Conservation (phyloP, 1,140 invertebrate genomes). For the Saccostrea echinata region DNA sequence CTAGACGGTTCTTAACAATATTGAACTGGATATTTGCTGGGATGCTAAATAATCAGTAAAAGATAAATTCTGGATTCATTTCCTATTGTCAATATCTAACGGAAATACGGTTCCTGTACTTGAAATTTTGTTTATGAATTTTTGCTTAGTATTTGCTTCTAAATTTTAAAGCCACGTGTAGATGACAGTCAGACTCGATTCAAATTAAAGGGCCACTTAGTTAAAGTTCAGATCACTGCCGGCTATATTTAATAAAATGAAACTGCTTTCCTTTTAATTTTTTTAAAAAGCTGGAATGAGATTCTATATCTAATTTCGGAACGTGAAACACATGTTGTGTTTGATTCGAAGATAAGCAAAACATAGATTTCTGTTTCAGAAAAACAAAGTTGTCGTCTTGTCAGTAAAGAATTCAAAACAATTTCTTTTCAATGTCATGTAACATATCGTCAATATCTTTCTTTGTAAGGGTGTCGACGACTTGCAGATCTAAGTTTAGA, state of each 20-base stretch:
- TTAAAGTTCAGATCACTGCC: too few relatives aligned
- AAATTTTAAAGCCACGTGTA: too few relatives aligned
- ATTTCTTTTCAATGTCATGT: not conserved
- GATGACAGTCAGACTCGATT: too few relatives aligned
- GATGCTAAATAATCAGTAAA: too few relatives aligned
- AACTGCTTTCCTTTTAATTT: not conserved
- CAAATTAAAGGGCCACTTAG: too few relatives aligned
- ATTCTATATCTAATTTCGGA: not conserved
- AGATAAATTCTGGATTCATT: too few relatives aligned
- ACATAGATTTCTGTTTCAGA: not conserved
- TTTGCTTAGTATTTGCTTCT: too few relatives aligned
- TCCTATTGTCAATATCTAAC: too few relatives aligned
- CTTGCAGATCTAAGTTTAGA: not conserved
- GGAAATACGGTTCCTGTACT: too few relatives aligned
- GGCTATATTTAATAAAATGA: not conserved
- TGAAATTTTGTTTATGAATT: too few relatives aligned
- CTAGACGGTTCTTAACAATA: too few relatives aligned
- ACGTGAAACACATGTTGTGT: not conserved
- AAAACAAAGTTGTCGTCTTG: not conserved
- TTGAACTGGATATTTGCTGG: too few relatives aligned
- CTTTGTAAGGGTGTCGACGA: not conserved
- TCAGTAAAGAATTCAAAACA: not conserved
- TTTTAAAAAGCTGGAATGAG: not conserved
- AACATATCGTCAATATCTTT: not conserved
- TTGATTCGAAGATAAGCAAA: not conserved